Conservation (phyloP, 23 tunicate genomes). For the Oikopleura albicans region DNA sequence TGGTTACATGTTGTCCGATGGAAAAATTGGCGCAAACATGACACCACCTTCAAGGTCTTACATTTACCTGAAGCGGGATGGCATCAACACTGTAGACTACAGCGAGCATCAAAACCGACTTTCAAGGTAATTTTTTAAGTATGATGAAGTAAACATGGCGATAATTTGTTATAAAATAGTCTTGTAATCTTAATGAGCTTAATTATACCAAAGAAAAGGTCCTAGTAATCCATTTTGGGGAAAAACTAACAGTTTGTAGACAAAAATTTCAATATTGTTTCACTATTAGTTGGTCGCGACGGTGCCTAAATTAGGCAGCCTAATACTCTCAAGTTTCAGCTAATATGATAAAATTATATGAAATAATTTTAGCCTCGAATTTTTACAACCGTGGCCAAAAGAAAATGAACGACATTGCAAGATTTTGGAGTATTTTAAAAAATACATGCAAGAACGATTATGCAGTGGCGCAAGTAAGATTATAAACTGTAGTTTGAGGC, state of each 20-base stretch:
- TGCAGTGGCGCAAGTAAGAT: not conserved
- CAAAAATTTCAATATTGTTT: too few relatives aligned
- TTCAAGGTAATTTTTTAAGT: not conserved
- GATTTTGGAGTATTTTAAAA: not conserved
- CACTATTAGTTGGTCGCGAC: too few relatives aligned
- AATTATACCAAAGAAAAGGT: too few relatives aligned
- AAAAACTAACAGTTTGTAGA: too few relatives aligned
- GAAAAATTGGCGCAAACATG: constrained; percentile 36
- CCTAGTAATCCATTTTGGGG: too few relatives aligned
- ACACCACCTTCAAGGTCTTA: not conserved
- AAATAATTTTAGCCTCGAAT: not conserved
- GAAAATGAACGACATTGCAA: not conserved
- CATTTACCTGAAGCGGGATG: not conserved
- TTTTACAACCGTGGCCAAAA: not conserved
- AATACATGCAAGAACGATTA: not conserved
- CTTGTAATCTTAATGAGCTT: too few relatives aligned
- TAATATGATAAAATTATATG: too few relatives aligned
- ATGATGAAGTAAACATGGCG: too few relatives aligned
- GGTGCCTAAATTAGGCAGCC: too few relatives aligned
- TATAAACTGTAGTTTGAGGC: too few relatives aligned
- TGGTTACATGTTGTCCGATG: constrained; percentile 75
- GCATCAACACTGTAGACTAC: not conserved
- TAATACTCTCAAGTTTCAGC: too few relatives aligned
- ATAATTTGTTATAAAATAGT: too few relatives aligned
- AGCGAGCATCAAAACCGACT: not conserved